Evolutionary conservation across 2,888 invertebrate genomes (phyloP).

Genomic region (Nephrotoma guestfalica): DNA sequence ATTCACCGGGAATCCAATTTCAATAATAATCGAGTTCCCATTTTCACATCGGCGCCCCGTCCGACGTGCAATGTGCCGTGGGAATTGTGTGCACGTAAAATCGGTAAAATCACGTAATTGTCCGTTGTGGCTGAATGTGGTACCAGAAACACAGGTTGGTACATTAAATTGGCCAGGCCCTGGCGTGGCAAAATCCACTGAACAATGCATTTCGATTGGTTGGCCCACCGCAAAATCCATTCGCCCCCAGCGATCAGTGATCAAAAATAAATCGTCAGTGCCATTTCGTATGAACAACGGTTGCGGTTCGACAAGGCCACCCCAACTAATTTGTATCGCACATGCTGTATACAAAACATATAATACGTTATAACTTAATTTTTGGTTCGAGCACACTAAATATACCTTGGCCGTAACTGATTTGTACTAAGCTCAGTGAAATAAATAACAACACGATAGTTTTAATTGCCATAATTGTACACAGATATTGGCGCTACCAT

Average conservation of each 20-base stretch:
- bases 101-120: not conserved
- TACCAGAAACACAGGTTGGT: not conserved
- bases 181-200: not conserved
- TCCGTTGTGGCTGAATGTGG: not conserved
- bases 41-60: not conserved
- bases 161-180: not conserved
- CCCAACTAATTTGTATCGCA: not conserved
- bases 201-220: not conserved
- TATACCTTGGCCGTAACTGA: not conserved
- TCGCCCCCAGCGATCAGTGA: not conserved
- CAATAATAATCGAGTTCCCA: constrained; percentile 15
- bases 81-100: not conserved
- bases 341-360: not conserved
- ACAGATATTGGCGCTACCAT: no score
- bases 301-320: not conserved
- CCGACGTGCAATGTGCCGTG: not conserved
- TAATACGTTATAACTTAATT: no score
- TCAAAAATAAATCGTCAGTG: not conserved
- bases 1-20: constrained; percentile 28
- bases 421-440: not conserved
- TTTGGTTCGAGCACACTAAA: not conserved
- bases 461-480: not conserved
- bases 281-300: not conserved
- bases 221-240: not conserved
- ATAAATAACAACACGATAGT: not conserved